Evolutionary conservation across 1,140 invertebrate species (phyloP).

Genomic region (Caenorhabditis tropicalis): DNA sequence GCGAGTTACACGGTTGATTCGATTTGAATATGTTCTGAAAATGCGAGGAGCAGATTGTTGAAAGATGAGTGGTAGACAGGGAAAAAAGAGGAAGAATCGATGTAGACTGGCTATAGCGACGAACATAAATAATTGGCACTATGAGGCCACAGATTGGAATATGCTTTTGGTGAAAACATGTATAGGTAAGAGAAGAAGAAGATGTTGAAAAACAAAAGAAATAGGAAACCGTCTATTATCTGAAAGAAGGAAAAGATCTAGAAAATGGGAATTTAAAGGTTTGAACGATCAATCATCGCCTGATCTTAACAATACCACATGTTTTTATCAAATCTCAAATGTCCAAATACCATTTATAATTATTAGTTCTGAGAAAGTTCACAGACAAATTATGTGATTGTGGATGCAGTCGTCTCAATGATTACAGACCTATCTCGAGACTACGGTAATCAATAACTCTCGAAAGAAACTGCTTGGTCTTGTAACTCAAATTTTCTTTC

Average conservation of each 20-base stretch:
- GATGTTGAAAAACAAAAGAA: neutral
- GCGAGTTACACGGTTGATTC: constrained; percentile 41
- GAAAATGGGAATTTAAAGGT: neutral
- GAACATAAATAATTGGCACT: too few relatives aligned
- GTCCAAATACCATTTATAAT: too few relatives aligned
- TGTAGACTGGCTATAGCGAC: too few relatives aligned
- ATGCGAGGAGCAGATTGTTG: neutral
- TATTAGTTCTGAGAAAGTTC: too few relatives aligned
- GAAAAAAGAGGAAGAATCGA: constrained; percentile 8
- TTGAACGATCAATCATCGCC: neutral
- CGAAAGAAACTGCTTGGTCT: too few relatives aligned
- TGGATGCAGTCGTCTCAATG: too few relatives aligned
- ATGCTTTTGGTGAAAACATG: neutral
- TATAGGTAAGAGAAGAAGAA: neutral
- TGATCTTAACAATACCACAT: neutral
- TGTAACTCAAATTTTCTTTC: too few relatives aligned
- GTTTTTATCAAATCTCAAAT: too few relatives aligned
- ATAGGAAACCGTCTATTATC: constrained; percentile 11
- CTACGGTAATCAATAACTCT: too few relatives aligned
- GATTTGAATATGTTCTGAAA: constrained; percentile 37
- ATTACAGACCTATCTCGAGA: too few relatives aligned
- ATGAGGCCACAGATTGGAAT: neutral
- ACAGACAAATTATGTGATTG: too few relatives aligned
- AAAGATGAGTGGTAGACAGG: neutral
- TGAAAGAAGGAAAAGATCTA: neutral